Conservation (phyloP, 1,140 invertebrate genomes). For the Hyposmocoma kahamanoa region DNA sequence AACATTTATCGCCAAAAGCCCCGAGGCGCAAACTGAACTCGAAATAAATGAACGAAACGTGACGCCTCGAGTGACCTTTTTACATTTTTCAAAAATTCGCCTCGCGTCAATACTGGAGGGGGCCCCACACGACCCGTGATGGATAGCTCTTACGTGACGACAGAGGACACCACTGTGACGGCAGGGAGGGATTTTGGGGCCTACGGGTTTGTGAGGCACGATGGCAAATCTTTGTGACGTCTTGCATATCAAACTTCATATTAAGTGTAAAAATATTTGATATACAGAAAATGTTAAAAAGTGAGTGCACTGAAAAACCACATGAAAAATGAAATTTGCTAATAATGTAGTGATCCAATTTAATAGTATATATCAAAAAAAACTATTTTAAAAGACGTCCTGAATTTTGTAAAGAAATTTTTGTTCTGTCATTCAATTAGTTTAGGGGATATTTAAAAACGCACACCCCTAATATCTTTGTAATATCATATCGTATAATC, state of each 20-base stretch:
- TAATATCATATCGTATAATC: too few species aligned
- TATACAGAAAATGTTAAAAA: background rate
- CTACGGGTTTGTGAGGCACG: background rate
- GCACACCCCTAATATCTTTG: too few species aligned
- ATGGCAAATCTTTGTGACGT: background rate
- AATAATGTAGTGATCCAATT: background rate
- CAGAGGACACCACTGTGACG: conserved; percentile 26
- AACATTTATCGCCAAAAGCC: conserved; percentile 12
- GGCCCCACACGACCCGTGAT: conserved; percentile 40
- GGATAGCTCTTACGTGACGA: conserved; percentile 65
- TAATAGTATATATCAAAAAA: background rate
- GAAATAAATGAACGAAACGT: conserved; percentile 63
- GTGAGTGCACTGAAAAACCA: background rate
- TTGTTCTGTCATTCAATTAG: too few species aligned
- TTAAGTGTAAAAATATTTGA: background rate
- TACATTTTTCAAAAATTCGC: conserved; percentile 71
- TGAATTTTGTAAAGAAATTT: too few species aligned
- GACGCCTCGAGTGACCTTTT: conserved; percentile 58
- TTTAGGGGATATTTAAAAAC: too few species aligned
- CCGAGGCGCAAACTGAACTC: conserved; percentile 26
- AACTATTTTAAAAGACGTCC: too few species aligned
- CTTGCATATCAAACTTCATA: background rate
- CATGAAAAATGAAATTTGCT: background rate
- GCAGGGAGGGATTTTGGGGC: background rate
- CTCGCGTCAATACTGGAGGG: conserved; percentile 46